A percentile compares a stretch with the other conserved stretches of the same genome.
Evolutionary conservation across 2,888 invertebrate genomes (phyloP).

Genomic region (Melanophora roralis): DNA sequence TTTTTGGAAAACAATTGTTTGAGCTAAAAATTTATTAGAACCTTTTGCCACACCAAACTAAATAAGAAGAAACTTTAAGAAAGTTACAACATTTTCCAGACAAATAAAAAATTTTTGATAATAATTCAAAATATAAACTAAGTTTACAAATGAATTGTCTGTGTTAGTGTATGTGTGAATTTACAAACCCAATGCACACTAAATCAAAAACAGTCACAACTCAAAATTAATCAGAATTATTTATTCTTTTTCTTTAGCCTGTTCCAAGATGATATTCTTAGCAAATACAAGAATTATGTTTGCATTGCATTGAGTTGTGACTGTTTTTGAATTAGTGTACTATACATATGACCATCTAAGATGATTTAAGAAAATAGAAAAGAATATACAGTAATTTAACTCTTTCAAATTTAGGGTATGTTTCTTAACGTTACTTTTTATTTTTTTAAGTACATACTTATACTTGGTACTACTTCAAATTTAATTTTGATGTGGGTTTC

Average conservation of each 20-base stretch:
- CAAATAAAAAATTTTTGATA: conserved; percentile 13
- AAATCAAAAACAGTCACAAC: too few relatives aligned
- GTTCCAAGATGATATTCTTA: too few relatives aligned
- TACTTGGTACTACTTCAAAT: conserved; percentile 17
- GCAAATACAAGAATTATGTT: too few relatives aligned
- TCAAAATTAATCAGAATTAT: too few relatives aligned
- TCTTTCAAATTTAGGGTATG: conserved; percentile 21
- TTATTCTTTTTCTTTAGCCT: too few relatives aligned
- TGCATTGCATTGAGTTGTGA: too few relatives aligned
- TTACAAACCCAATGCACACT: too few relatives aligned
- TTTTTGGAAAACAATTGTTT: conserved; percentile 26
- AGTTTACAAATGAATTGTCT: conserved; percentile 25
- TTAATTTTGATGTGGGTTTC: conserved; percentile 46
- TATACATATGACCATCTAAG: too few relatives aligned
- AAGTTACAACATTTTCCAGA: conserved; percentile 36
- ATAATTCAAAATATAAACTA: conserved; percentile 15
- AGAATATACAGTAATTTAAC: conserved; percentile 12
- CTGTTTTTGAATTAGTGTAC: too few relatives aligned
- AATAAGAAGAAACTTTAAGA: neutral
- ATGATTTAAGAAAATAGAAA: neutral
- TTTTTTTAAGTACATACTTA: conserved; percentile 40
- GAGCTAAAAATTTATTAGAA: conserved; percentile 30
- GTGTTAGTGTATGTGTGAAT: conserved; percentile 22
- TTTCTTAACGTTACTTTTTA: neutral
- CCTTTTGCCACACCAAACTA: neutral